Percentiles rank a stretch among this genome's conserved stretches.
Conservation (phyloP, 2,888 invertebrate genomes). For the Melolontha melolontha region DNA sequence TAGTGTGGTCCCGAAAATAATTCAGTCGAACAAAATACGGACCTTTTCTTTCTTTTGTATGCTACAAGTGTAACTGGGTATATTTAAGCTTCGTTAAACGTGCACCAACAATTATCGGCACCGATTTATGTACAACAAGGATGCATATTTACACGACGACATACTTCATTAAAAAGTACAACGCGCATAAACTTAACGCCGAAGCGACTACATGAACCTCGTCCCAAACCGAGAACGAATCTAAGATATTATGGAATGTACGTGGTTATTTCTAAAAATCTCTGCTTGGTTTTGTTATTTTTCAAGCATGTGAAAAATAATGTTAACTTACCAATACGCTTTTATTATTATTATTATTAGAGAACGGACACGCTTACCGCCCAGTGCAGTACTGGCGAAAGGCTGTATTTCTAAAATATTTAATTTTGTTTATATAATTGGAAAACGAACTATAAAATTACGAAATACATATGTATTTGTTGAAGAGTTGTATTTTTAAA, state of each 20-base stretch:
- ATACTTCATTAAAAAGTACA: slow-evolving; percentile 34
- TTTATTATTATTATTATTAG: too few species aligned
- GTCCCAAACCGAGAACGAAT: slow-evolving; percentile 1
- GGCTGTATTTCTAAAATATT: too few species aligned
- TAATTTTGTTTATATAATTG: too few species aligned
- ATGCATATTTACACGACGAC: slow-evolving; percentile 34
- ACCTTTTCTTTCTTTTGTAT: slow-evolving; percentile 17
- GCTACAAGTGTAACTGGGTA: slow-evolving; percentile 25
- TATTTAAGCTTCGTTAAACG: slow-evolving; percentile 34
- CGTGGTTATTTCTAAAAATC: too few species aligned
- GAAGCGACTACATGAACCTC: neutral
- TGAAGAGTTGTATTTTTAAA: too few species aligned
- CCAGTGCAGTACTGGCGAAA: too few species aligned
- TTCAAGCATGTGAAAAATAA: too few species aligned
- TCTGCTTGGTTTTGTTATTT: too few species aligned
- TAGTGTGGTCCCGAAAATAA: slow-evolving; percentile 28
- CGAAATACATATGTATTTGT: too few species aligned
- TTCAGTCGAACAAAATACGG: slow-evolving; percentile 22
- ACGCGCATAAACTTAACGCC: slow-evolving; percentile 28
- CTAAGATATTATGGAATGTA: neutral
- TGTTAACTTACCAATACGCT: too few species aligned
- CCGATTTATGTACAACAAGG: slow-evolving; percentile 23
- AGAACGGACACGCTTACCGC: too few species aligned
- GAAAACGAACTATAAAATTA: too few species aligned
- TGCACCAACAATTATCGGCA: slow-evolving; percentile 34